A percentile compares a stretch with the other conserved stretches of the same genome.
Evolutionary conservation across 2,888 invertebrate species (phyloP).

Genomic region (Polyploca ridens): DNA sequence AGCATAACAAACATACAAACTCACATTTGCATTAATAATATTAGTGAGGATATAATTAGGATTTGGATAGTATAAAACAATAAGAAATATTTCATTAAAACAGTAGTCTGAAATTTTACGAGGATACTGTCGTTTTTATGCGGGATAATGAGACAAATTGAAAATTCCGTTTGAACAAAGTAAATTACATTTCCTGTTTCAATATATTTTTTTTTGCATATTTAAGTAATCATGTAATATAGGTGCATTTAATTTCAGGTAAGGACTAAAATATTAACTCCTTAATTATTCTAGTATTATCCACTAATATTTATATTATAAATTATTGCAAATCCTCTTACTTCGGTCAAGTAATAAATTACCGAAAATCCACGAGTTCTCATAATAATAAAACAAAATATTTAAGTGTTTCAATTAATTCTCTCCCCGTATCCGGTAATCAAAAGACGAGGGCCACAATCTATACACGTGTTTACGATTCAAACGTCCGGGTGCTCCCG

Average conservation of each 20-base stretch:
- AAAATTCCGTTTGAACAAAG: conserved; percentile 9
- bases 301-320: too few species aligned
- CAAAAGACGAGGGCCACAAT: neutral
- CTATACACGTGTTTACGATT: neutral
- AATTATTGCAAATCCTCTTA: too few species aligned
- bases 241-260: too few species aligned
- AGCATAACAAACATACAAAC: too few species aligned
- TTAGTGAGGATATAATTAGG: too few species aligned
- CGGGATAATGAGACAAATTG: conserved; percentile 12
- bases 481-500: conserved; percentile 25
- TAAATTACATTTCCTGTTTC: neutral
- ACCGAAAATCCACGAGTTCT: too few species aligned
- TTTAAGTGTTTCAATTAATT: neutral
- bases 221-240: neutral
- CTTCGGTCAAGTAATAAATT: too few species aligned
- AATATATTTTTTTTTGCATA: conserved; percentile 1
- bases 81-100: neutral
- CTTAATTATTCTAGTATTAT: too few species aligned
- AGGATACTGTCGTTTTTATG: conserved; percentile 4
- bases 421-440: conserved; percentile 4
- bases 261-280: too few species aligned
- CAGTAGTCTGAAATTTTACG: conserved; percentile 1
- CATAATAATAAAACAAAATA: neutral
- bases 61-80: too few species aligned
- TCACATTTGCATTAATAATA: too few species aligned